Conservation (phyloP, 2,113 vertebrate species). For the Odocoileus hemionus region DNA sequence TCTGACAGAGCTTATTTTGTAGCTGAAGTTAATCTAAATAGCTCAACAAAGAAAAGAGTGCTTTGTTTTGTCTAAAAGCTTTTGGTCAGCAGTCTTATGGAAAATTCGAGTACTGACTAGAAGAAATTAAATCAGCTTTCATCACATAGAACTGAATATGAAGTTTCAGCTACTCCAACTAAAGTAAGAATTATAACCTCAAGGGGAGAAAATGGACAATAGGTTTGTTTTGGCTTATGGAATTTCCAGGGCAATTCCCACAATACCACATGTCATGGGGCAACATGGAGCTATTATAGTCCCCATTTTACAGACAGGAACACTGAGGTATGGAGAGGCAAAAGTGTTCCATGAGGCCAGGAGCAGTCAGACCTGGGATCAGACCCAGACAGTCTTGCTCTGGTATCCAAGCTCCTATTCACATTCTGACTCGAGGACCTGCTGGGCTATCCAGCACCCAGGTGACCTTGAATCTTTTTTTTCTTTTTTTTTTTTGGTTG, state of each 20-base stretch:
- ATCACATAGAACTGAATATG: conserved; percentile 53
- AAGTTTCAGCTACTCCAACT: neutral
- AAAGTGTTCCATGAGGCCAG: fast-evolving
- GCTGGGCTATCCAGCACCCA: too few species aligned
- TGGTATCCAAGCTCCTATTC: neutral
- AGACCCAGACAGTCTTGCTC: too few species aligned
- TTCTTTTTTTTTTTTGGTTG: too few species aligned
- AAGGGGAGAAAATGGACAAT: neutral
- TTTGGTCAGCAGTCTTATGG: neutral
- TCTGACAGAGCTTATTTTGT: neutral
- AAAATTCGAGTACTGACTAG: neutral
- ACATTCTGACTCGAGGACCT: neutral
- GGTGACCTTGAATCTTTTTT: neutral
- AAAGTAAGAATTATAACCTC: neutral
- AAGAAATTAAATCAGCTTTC: neutral
- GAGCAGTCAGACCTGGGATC: neutral
- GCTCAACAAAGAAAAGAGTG: fast-evolving
- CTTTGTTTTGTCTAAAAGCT: neutral
- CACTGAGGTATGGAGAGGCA: neutral
- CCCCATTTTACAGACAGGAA: neutral
- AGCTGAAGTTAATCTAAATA: neutral
- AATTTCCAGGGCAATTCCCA: neutral
- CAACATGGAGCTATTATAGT: neutral
- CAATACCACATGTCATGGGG: neutral
- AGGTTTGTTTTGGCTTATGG: neutral